A percentile compares a stretch with the other conserved stretches of the same genome.
Conservation (phyloP, 2,888 invertebrate genomes). For the Mythimna ferrago region DNA sequence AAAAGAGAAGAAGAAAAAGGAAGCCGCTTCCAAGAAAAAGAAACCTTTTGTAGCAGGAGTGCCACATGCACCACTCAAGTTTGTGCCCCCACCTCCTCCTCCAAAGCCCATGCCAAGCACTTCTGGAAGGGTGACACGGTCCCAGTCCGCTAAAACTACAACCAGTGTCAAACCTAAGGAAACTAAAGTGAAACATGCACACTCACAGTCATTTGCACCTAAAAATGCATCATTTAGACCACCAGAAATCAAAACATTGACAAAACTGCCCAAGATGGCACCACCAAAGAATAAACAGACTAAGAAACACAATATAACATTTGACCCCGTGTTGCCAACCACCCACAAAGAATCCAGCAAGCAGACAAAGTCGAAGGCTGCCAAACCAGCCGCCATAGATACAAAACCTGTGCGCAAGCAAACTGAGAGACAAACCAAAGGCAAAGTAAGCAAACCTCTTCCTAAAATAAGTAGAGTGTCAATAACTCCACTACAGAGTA, state of each 20-base stretch:
- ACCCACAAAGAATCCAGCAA: slow-evolving; percentile 52
- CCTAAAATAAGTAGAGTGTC: slow-evolving; percentile 44
- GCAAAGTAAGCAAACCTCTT: slow-evolving; percentile 52
- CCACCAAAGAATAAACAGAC: slow-evolving; percentile 62
- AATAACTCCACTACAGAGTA: slow-evolving; percentile 50
- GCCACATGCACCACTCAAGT: slow-evolving; percentile 73
- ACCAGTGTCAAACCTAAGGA: slow-evolving; percentile 46
- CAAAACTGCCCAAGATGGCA: slow-evolving; percentile 70
- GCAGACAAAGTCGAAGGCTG: slow-evolving; percentile 46
- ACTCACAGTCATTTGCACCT: slow-evolving; percentile 88
- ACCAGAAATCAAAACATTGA: slow-evolving; percentile 75
- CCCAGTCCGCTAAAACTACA: slow-evolving; percentile 71
- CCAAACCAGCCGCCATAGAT: slow-evolving; percentile 48
- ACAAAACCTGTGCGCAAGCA: slow-evolving; percentile 41
- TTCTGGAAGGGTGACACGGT: slow-evolving; percentile 82
- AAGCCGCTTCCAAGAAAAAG: slow-evolving; percentile 76
- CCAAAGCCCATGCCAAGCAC: slow-evolving; percentile 75
- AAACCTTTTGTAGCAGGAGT: slow-evolving; percentile 84
- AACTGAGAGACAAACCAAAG: slow-evolving; percentile 56
- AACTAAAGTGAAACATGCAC: slow-evolving; percentile 31
- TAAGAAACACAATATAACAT: slow-evolving; percentile 66
- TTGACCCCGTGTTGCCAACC: slow-evolving; percentile 69
- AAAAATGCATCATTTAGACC: slow-evolving; percentile 88
- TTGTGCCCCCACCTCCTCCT: slow-evolving; percentile 81
- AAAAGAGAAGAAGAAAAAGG: slow-evolving; percentile 81